Base-by-base conservation (phyloP, 2,113 vertebrate genomes). In the Boleophthalmus pectinirostris region DNA sequence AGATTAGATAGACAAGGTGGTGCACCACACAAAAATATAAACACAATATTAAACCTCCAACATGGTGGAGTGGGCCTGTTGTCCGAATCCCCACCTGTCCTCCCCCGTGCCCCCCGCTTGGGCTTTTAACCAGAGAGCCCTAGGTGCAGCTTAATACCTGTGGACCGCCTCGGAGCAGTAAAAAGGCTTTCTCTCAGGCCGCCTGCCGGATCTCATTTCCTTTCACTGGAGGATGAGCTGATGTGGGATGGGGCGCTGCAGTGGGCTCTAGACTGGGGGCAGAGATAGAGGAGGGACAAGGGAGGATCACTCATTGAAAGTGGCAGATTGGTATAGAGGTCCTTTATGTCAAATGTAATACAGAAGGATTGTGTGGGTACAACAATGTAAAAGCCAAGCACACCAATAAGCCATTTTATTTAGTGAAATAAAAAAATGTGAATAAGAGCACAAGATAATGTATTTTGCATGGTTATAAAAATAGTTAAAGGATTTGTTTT, bases 111-210 rank as follows among this genome's bases (percentile, higher is more conserved):
- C 73, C 71, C 70, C 73, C 69, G 73, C 63, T 54, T 23, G 70
- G 68, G 25, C 73, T 78, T 80, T 87, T 72, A 75, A 53, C 65
- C n/a, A 4, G 54, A 75, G 75, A 73, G 49, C 69, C 74, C 69
- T 20, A 51, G 67, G 78, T 84, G 81, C 74, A 81, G 85, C 81
- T 89, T 89, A 88, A 81, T 85, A 84, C 88, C 84, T 86, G 85
- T 69, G 67, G 87, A 77, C 76, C 78, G 85, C 83, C 81, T 79
- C 74, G 78, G 82, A 85, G 65, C 25, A 15, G 78, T 75, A 81
- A 89, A 85, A 85, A 69, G 56, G 25, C 68, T 84, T 77, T 84
- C 70, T 74, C 63, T 69, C 68, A 20, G 69, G 74, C 82, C 75
- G 75, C 88, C 88, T 11, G 47, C 80, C 51, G 69, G 64, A 85